Evolutionary conservation across 2,797 vertebrate genomes (phyloP), one percentile per base, ranked within the genome.

Genomic region (Myiotriccus ornatus): DNA sequence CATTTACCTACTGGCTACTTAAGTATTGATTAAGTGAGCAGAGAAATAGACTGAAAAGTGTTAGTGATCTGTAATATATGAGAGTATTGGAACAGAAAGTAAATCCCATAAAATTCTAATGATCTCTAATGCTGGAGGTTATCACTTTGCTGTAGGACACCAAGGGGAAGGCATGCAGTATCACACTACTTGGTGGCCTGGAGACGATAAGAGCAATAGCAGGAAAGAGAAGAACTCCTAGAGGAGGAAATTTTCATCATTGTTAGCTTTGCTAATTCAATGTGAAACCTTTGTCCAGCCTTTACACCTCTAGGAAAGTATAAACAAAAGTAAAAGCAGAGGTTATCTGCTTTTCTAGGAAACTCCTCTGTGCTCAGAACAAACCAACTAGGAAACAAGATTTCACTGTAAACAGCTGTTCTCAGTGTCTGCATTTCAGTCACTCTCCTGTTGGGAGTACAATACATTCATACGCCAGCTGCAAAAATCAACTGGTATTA

Each of bases 351-450:
- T 93, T 74, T 94, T 84, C 76, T 70, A 77, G 68, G 91, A 35
- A 90, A 62, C 44, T 91, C 56, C 41, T 89, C 30, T 91, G 27
- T 76, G 65, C 52, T 87, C 35, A 52, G 64, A 91, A 71, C 32
- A 84, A 90, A 37, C 3, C 67, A 87, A 2, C 3, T 1, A 10
- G 68, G 84, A 93, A 70, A 88, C 0, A 0, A 16, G 47, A 71
- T 85, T 80, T 90, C 59, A 24, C 52, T 83, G 62, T 81, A 93
- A 91, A 78, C 60, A 93, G 78, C 71, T 94, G 59, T 75, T 71
- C 71, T 74, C 10, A 5, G 46, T 21, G 2, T 78, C 73, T 76
- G 49, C 57, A 39, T 55, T 67, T 68, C 78, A 88, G 57, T 89
- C 67, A 43, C 27, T 85, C 67, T 74, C 55, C 50, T 90, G 30